Evolutionary conservation across 2,888 invertebrate genomes (phyloP).

Genomic region (Epiblema foenella): DNA sequence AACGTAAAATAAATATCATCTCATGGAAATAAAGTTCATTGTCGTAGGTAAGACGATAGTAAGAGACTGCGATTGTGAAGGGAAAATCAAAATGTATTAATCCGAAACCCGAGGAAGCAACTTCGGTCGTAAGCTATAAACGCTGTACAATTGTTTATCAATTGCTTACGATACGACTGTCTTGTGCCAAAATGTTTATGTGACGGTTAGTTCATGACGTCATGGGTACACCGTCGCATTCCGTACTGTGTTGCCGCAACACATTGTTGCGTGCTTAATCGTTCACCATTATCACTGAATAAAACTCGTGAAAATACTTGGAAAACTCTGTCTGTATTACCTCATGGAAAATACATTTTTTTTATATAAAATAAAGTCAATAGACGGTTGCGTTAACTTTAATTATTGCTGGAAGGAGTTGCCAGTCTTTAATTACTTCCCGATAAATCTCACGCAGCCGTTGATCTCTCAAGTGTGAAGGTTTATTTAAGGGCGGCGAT

Average conservation of each 20-base stretch:
- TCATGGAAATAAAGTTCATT: constrained; percentile 1
- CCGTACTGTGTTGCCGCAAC: background rate
- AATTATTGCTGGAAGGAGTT: constrained; percentile 69
- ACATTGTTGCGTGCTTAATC: too few relatives aligned
- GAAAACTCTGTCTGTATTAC: too few relatives aligned
- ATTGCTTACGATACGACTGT: constrained; percentile 46
- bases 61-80: background rate
- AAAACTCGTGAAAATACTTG: too few relatives aligned
- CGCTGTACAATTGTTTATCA: constrained; percentile 61
- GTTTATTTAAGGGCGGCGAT: constrained; percentile 81
- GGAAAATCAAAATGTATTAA: constrained; percentile 59
- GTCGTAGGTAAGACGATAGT: background rate
- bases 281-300: too few relatives aligned
- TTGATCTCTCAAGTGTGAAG: constrained; percentile 84
- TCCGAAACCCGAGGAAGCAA: constrained; percentile 57
- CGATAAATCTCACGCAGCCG: constrained; percentile 80
- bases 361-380: constrained; percentile 29
- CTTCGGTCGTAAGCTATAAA: constrained; percentile 65
- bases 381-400: constrained; percentile 59
- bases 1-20: background rate
- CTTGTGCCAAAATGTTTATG: constrained; percentile 39
- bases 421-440: constrained; percentile 77
- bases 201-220: constrained; percentile 11
- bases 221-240: background rate
- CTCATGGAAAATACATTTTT: too few relatives aligned